Evolutionary conservation across 2,797 vertebrate species (phyloP), one percentile per base, ranked within the genome.

Genomic region (Xyrichtys novacula): DNA sequence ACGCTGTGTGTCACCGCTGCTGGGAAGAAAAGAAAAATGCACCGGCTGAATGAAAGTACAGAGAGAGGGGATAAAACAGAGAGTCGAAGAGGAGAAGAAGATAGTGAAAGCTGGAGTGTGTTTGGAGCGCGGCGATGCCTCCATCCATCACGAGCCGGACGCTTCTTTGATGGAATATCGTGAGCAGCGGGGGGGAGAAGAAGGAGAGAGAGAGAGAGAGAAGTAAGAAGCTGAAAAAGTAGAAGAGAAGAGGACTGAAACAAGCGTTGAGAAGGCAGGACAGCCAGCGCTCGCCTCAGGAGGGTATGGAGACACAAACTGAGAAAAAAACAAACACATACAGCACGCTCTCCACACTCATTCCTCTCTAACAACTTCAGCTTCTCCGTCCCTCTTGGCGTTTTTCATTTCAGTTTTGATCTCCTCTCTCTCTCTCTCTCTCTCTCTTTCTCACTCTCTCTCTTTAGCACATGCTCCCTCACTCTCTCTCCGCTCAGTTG

Each of bases 151-250:
- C 5, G 52, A 76, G 63, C 66, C 54, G 10, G 67, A 77, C 67
- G 49, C 64, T 47, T 65, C 81, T 80, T 68, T 86, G 80, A 86
- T 85, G 91, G 89, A 91, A 84, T 90, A 90, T 80, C 84, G 65
- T 32, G 43, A 63, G 78, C 61, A 17, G 71, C 34, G 15, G 47
- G 46, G 65, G 29, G 52, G 34, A 56, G 48, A 60, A 31, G 52
- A 72, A 76, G 65, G 29, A 49, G 34, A 56, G 48, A 60, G 29
- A 49, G 74, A 76, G 46, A 53, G 34, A 66, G 73, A 60, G 62
- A 71, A 59, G 65, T 52, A 40, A 62, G 60, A 56, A 72, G 72
- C 50, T 71, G 60, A 64, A 62, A 29, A 56, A 72, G 74, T 22
- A 62, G 31, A 66, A 19, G 52, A 78, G 23, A 44, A 72, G 8